Percentiles rank a stretch among this genome's conserved stretches.
phyloP scores from a whole-genome alignment of 2,888 invertebrate genomes.

The Cataglyphis altisquamis region DNA sequence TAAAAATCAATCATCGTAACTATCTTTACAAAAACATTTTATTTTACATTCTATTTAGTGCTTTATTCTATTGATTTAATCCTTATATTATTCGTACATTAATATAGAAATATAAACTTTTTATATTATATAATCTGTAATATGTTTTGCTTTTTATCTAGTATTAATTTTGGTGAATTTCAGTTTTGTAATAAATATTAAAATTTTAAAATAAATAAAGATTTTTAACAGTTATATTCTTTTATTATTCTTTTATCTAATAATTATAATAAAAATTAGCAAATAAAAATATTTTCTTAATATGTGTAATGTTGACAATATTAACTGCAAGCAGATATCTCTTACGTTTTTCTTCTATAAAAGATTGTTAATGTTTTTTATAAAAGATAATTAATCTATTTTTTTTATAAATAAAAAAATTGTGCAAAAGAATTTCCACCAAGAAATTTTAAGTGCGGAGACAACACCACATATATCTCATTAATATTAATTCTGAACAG shows the following conservation, averaged over 20 bases:
- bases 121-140: not conserved
- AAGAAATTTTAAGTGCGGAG: conserved; percentile 32
- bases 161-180: conserved; percentile 81
- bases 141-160: conserved; percentile 74
- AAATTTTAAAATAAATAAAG: conserved; percentile 60
- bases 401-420: conserved; percentile 10
- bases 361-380: not conserved
- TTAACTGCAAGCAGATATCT: conserved; percentile 6
- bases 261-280: conserved; percentile 9
- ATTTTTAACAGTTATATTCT: not conserved
- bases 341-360: not conserved
- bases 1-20: not conserved
- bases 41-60: conserved; percentile 15
- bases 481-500: conserved; percentile 32
- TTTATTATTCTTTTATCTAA: not conserved
- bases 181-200: conserved; percentile 74
- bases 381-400: not conserved
- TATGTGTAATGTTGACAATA: conserved; percentile 4
- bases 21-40: conserved; percentile 15
- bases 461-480: conserved; percentile 31
- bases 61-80: not conserved
- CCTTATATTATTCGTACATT: not conserved
- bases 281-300: not conserved
- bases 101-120: conserved; percentile 3
- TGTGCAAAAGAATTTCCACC: conserved; percentile 34